Conservation (phyloP, 2,888 invertebrate species). For the Thelaira solivaga region DNA sequence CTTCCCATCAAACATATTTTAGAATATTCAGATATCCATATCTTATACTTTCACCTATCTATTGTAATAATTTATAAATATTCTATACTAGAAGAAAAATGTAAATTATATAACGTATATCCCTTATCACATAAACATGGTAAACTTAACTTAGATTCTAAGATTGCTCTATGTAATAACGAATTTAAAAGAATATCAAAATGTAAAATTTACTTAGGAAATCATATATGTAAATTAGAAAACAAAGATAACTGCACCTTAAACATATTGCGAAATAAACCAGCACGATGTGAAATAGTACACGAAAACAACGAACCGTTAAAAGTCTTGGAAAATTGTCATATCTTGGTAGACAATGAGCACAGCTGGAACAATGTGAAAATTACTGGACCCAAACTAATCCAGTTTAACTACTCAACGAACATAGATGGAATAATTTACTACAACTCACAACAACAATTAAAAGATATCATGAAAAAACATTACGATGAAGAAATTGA, state of each 20-base stretch:
- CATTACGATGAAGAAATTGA: not conserved
- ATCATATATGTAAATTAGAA: not conserved
- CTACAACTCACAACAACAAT: not conserved
- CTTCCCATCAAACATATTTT: not conserved
- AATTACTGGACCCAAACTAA: not conserved
- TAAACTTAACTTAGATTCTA: not conserved
- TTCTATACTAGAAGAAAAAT: not conserved
- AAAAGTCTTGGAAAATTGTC: no score
- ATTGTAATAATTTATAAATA: not conserved
- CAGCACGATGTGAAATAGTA: no score
- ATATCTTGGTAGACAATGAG: no score
- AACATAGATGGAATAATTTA: not conserved
- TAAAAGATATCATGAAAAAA: not conserved
- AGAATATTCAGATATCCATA: no score
- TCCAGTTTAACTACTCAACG: not conserved
- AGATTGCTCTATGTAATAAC: not conserved
- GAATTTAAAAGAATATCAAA: not conserved
- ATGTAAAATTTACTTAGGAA: not conserved
- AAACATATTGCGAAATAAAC: no score
- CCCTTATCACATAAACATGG: not conserved
- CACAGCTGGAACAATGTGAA: no score
- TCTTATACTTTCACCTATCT: no score
- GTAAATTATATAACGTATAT: not conserved
- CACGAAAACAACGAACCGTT: no score
- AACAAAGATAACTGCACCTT: no score